Conservation (phyloP, 2,888 invertebrate genomes). For the Acrocyrtus sp. region DNA sequence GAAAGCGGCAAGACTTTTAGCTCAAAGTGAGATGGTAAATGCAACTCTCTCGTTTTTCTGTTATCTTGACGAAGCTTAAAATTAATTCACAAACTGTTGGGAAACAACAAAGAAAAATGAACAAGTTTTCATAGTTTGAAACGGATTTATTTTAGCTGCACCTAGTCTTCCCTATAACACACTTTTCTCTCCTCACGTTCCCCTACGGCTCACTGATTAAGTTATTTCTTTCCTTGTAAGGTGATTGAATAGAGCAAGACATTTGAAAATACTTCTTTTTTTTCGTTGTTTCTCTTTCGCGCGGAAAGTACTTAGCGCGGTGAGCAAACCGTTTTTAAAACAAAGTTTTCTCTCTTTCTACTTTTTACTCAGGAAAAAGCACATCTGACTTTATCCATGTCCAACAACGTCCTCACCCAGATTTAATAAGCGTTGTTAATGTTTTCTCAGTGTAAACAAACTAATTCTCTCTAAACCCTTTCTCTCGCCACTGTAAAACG, state of each 20-base stretch:
- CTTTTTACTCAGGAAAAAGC: too few species aligned
- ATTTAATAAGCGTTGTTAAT: constrained; percentile 18
- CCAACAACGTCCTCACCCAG: too few species aligned
- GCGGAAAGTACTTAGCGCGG: too few species aligned
- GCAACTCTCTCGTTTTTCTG: constrained; percentile 22
- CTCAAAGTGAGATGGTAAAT: constrained; percentile 24
- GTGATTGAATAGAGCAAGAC: too few species aligned
- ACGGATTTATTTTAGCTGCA: constrained; percentile 41
- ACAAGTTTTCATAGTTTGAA: constrained; percentile 45
- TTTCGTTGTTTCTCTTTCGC: too few species aligned
- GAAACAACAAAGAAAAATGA: constrained; percentile 47
- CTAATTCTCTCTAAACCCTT: constrained; percentile 14
- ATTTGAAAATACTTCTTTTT: too few species aligned
- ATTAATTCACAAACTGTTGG: constrained; percentile 42
- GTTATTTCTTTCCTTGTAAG: constrained; percentile 13
- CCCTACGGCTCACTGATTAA: constrained; percentile 22
- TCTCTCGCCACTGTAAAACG: too few species aligned
- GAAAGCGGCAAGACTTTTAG: too few species aligned
- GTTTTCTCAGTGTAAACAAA: constrained; percentile 28
- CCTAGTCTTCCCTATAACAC: neutral
- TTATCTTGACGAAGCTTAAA: constrained; percentile 40
- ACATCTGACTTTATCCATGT: too few species aligned
- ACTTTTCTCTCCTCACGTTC: too few species aligned
- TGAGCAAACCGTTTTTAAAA: too few species aligned
- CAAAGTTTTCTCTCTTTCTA: neutral